Base-by-base conservation (phyloP, 2,797 vertebrate species). In the Poeciliopsis infans region DNA sequence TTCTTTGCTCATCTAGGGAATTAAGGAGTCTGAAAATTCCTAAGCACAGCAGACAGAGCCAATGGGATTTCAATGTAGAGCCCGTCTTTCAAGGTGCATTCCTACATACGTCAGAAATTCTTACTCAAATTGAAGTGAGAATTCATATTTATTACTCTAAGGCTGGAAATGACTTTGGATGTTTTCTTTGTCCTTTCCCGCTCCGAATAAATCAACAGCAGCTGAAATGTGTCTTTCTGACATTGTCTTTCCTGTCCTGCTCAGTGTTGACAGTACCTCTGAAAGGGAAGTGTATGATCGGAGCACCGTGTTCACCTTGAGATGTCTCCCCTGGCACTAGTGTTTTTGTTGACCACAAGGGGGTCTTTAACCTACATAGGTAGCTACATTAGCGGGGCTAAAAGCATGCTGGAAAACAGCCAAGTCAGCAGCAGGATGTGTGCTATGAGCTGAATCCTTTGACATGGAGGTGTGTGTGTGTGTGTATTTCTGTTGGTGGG, bases 321-420 rank as follows among this genome's bases (percentile, higher is more conserved):
- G 88, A 93, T 81, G 91, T 90, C 85, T 92, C 91, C 90, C 92
- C 85, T 72, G 91, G 86, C 91, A 86, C 90, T 39, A 76, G 86
- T 51, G 91, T 92, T 82, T 91, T 92, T 92, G 91, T 94, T 41
- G 55, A 91, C 92, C 92, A 89, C 91, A 39, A 86, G 93, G 92
- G 93, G 94, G 93, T 94, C 93, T 94, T 94, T 95, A 95, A 95
- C 94, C 94, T 95, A 94, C 94, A 95, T 94, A 89, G 94, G 91
- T 93, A 94, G 92, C 83, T 80, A 92, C 94, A 94, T 94, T 93
- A 94, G 93, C n/a, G 51, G 87, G 91, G 92, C 89, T 94, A 93
- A 94, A 91, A 88, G 91, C 90, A 78, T 18, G 77, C 90, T 93
- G 92, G 93, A 93, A 72, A 89, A 92, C 78, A 86, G 94, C 94